A percentile compares a stretch with the other conserved stretches of the same genome.
phyloP scores from a whole-genome alignment of 2,888 invertebrate species.

The Ariolimax columbianus region DNA sequence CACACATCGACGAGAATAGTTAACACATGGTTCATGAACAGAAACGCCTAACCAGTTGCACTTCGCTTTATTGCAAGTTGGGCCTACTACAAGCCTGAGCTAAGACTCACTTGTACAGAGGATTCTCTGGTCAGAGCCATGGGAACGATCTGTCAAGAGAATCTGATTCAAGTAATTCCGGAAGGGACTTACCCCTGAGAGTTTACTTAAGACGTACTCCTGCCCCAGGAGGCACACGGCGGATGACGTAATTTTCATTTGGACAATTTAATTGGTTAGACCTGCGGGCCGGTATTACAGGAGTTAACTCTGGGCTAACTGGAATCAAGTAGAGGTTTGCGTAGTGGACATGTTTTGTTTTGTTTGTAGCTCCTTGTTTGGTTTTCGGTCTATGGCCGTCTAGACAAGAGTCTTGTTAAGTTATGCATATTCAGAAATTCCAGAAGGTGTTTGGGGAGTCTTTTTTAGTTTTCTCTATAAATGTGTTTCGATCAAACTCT shows the following conservation, averaged over 20 bases:
- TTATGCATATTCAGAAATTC: background rate
- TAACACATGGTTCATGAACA: background rate
- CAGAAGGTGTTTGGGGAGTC: background rate
- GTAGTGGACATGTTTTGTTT: background rate
- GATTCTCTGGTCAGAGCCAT: background rate
- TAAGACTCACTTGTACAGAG: background rate
- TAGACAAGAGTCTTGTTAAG: constrained; percentile 1
- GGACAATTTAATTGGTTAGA: constrained; percentile 13
- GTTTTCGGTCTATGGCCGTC: background rate
- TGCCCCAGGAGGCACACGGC: background rate
- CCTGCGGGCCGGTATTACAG: background rate
- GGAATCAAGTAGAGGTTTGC: background rate
- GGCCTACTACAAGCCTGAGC: no score
- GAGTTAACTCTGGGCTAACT: background rate
- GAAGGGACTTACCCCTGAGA: background rate
- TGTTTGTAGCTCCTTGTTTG: constrained; percentile 31
- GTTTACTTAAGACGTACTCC: constrained; percentile 9
- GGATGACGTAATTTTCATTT: constrained; percentile 20
- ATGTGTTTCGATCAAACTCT: background rate
- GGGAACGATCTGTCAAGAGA: background rate
- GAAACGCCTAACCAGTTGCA: background rate
- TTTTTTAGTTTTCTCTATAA: background rate
- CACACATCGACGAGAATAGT: background rate
- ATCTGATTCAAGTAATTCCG: background rate
- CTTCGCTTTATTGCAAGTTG: background rate